Evolutionary conservation across 92 coral and sea anemone species (phyloP).

Genomic region (Desmophyllum pertusum): DNA sequence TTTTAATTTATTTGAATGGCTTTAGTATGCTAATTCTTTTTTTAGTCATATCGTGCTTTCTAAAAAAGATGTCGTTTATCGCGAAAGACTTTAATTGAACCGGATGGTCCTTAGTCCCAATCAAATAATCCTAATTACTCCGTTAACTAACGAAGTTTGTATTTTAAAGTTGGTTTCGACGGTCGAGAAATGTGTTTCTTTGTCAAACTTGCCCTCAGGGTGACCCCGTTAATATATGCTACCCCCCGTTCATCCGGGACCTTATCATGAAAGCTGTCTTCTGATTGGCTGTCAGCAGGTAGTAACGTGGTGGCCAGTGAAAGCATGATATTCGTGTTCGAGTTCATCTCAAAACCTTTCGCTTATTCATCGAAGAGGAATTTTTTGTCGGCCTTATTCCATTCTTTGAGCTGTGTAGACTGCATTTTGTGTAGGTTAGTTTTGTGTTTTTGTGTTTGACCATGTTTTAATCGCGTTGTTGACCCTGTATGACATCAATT

Average conservation of each 20-base stretch:
- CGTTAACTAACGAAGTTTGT: constrained; percentile 24
- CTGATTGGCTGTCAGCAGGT: constrained; percentile 99
- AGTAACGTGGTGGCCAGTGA: constrained; percentile 99
- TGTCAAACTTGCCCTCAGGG: constrained; percentile 67
- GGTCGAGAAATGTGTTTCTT: constrained; percentile 34
- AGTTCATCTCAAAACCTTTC: constrained; percentile 92
- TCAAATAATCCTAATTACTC: constrained; percentile 32
- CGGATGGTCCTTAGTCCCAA: constrained; percentile 11
- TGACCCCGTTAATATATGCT: constrained; percentile 63
- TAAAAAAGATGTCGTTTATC: neutral
- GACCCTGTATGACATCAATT: constrained; percentile 97
- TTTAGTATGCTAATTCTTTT: neutral
- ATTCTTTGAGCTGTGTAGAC: constrained; percentile 78
- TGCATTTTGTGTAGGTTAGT: constrained; percentile 96
- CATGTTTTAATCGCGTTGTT: constrained; percentile 92
- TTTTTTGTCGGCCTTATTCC: constrained; percentile 75
- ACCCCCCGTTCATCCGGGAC: constrained; percentile 96
- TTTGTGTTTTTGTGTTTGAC: constrained; percentile 89
- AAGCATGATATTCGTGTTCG: constrained; percentile 99
- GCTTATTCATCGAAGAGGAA: constrained; percentile 92
- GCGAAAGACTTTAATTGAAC: neutral
- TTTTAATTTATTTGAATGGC: neutral
- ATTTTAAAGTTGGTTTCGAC: neutral
- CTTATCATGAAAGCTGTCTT: constrained; percentile 68
- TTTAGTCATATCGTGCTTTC: constrained; percentile 13